These are phyloP conservation scores for Blastobasis lacticolella DNA, from an alignment of 2,888 invertebrate species.

Conservation along the genomic window DNA sequence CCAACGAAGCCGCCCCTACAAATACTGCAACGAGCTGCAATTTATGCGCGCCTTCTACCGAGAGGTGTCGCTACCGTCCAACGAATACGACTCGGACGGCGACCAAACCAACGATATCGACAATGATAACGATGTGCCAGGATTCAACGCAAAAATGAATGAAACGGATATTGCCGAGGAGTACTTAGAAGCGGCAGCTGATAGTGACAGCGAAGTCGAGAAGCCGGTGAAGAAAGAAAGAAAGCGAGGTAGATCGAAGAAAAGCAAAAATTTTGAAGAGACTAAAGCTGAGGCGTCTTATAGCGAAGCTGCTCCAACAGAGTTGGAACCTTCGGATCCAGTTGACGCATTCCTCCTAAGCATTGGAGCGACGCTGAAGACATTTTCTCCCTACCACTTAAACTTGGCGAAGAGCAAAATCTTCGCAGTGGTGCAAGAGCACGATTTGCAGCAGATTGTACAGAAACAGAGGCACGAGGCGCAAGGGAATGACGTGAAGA, in stretches of 20 bases:
- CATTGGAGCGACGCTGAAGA: conserved; percentile 55
- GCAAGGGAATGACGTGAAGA: conserved; percentile 30
- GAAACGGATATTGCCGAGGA: conserved; percentile 1
- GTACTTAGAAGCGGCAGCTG: neutral
- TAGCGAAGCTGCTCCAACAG: conserved; percentile 25
- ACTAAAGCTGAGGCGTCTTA: conserved; percentile 24
- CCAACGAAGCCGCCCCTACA: conserved; percentile 37
- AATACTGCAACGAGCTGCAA: conserved; percentile 48
- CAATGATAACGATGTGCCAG: conserved; percentile 22
- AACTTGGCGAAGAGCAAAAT: conserved; percentile 65
- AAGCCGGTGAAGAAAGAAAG: conserved; percentile 19
- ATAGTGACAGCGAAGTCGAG: conserved; percentile 1
- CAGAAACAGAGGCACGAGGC: conserved; percentile 29
- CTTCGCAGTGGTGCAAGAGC: conserved; percentile 60
- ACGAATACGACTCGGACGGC: conserved; percentile 19
- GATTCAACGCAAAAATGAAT: conserved; percentile 25
- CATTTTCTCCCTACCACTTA: conserved; percentile 58
- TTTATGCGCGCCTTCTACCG: conserved; percentile 55
- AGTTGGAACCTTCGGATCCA: conserved; percentile 48
- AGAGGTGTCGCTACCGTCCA: conserved; percentile 29
- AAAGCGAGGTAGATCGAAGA: conserved; percentile 15
- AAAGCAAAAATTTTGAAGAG: conserved; percentile 22
- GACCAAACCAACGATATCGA: conserved; percentile 26
- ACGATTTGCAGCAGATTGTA: conserved; percentile 62
- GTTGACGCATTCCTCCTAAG: conserved; percentile 59